A percentile compares a stretch with the other conserved stretches of the same genome.
Evolutionary conservation across 2,888 invertebrate species (phyloP).

Genomic region (Pollenia griseotomentosa): DNA sequence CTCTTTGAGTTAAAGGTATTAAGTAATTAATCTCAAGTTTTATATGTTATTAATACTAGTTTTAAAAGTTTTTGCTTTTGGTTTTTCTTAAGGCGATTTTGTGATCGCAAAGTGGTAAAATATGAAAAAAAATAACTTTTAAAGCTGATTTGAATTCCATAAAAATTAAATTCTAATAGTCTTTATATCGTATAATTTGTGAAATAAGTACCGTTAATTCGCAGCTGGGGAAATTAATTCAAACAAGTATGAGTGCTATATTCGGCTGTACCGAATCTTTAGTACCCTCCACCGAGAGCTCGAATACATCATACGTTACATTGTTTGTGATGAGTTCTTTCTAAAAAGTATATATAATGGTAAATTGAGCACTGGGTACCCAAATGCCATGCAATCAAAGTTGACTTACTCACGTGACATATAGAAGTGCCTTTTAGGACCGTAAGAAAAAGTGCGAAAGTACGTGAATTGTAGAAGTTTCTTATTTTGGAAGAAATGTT

Average conservation of each 20-base stretch:
- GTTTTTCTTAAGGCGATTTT: conserved; percentile 21
- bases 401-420: too few species aligned
- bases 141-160: not conserved
- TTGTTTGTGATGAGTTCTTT: too few species aligned
- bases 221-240: not conserved
- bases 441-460: too few species aligned
- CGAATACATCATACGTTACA: too few species aligned
- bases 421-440: too few species aligned
- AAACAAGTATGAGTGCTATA: not conserved
- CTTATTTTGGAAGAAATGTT: too few species aligned
- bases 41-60: conserved; percentile 54
- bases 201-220: not conserved
- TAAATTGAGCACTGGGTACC: too few species aligned
- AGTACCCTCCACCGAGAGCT: too few species aligned
- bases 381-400: too few species aligned
- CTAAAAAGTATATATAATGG: too few species aligned
- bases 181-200: not conserved
- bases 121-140: not conserved
- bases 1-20: conserved; percentile 25
- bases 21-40: conserved; percentile 64
- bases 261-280: too few species aligned
- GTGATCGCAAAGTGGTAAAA: not conserved
- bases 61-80: conserved; percentile 36
- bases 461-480: too few species aligned
- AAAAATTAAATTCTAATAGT: not conserved